Conservation (phyloP, 2,113 vertebrate species). For the Rhinolophus ferrumequinum region DNA sequence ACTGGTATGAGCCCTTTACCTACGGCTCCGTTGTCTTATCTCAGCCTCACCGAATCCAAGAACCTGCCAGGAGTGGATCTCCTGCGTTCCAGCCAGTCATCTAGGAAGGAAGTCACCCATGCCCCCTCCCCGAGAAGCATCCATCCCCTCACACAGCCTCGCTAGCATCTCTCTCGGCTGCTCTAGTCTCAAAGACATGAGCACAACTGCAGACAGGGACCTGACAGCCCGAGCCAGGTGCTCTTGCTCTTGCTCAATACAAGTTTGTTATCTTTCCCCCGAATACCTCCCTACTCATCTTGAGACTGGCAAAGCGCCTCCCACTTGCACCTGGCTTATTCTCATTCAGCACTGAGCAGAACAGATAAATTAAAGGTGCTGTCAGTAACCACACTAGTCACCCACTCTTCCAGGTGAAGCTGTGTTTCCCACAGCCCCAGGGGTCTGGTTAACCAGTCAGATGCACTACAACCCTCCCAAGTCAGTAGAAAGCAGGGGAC, state of each 20-base stretch:
- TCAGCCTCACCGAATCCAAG: no score
- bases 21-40: no score
- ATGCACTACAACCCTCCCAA: not conserved
- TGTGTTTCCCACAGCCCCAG: not conserved
- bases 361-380: not conserved
- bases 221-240: not conserved
- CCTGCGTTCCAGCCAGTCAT: not conserved
- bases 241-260: not conserved
- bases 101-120: not conserved
- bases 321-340: not conserved
- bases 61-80: no score
- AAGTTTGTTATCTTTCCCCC: not conserved
- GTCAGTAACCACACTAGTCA: not conserved
- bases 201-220: not conserved
- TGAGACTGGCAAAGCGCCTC: not conserved
- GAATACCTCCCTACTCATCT: not conserved
- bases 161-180: no score
- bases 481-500: not conserved
- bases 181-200: not conserved
- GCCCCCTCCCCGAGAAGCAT: not conserved
- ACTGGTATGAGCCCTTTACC: no score
- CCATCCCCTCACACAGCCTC: not conserved
- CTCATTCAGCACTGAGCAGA: not conserved
- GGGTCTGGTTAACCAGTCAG: not conserved
- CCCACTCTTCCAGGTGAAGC: slow-evolving; percentile 22